Evolutionary conservation across 2,888 invertebrate species (phyloP).

Genomic region (Cotesia congregata): DNA sequence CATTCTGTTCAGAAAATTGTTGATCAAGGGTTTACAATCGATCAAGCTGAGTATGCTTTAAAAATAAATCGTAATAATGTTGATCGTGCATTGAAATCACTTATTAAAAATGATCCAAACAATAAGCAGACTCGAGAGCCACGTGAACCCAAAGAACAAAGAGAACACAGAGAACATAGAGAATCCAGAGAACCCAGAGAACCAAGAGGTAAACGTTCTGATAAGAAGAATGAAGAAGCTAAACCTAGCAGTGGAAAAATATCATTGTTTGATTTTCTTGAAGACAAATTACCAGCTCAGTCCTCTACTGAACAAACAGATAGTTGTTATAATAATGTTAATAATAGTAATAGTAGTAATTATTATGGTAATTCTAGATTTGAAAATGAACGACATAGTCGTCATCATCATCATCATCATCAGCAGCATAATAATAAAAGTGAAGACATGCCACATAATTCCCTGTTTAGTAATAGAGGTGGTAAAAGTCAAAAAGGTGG

Average conservation of each 20-base stretch:
- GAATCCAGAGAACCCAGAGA: constrained; percentile 72
- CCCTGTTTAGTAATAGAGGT: constrained; percentile 54
- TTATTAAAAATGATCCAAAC: constrained; percentile 72
- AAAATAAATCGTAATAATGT: constrained; percentile 81
- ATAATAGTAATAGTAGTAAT: constrained; percentile 42
- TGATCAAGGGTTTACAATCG: constrained; percentile 83
- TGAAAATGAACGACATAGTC: constrained; percentile 56
- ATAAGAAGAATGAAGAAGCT: constrained; percentile 72
- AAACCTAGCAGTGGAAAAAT: constrained; percentile 84
- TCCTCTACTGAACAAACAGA: constrained; percentile 69
- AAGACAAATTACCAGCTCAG: constrained; percentile 80
- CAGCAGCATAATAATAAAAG: no score
- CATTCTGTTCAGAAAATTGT: constrained; percentile 84
- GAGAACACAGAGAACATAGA: constrained; percentile 72
- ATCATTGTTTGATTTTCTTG: constrained; percentile 86
- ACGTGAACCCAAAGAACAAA: constrained; percentile 72
- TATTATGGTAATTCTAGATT: constrained; percentile 48
- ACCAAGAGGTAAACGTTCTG: constrained; percentile 68
- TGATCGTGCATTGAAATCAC: constrained; percentile 78
- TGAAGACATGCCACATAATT: constrained; percentile 42
- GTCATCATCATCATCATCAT: no score
- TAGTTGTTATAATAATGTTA: constrained; percentile 57
- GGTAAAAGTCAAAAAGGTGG: constrained; percentile 60
- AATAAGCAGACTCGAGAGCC: constrained; percentile 48
- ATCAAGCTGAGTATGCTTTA: constrained; percentile 83